These are phyloP conservation scores for Sabatieria punctata DNA, from an alignment of 2,888 invertebrate genomes.

Conservation along the genomic window DNA sequence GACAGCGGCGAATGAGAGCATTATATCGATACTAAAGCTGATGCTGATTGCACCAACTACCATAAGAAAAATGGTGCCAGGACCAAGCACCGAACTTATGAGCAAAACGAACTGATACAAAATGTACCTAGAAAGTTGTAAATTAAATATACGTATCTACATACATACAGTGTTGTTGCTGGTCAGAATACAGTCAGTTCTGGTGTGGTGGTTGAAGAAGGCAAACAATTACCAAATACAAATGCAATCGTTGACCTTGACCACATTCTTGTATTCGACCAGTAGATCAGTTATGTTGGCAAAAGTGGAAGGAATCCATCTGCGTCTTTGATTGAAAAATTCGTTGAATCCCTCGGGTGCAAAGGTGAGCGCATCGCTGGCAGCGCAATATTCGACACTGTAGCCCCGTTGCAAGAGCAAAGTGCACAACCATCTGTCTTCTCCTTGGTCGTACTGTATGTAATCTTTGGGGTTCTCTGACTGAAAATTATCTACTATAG, in stretches of 20 bases:
- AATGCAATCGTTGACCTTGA: constrained; percentile 90
- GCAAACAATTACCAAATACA: constrained; percentile 44
- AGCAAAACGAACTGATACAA: constrained; percentile 50
- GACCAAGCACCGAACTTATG: constrained; percentile 88
- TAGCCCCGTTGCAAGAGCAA: constrained; percentile 86
- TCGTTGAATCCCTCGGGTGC: constrained; percentile 93
- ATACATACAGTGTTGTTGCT: no score
- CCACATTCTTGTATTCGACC: constrained; percentile 74
- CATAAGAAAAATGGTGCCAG: constrained; percentile 95
- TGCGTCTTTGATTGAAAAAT: constrained; percentile 90
- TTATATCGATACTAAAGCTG: constrained; percentile 85
- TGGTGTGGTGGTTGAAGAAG: no score
- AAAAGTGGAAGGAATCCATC: constrained; percentile 97
- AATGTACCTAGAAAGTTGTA: constrained; percentile 26
- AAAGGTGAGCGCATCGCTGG: constrained; percentile 96
- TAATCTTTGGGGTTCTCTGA: constrained; percentile 84
- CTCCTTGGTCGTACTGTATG: constrained; percentile 96
- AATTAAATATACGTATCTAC: no score
- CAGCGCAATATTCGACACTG: constrained; percentile 94
- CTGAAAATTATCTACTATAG: no score
- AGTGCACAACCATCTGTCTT: constrained; percentile 98
- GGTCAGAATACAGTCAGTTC: no score
- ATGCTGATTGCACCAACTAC: constrained; percentile 97
- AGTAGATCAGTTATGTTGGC: constrained; percentile 96
- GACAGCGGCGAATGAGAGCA: constrained; percentile 88